Conservation (phyloP, 1,140 invertebrate genomes). For the Drosophila melanica region DNA sequence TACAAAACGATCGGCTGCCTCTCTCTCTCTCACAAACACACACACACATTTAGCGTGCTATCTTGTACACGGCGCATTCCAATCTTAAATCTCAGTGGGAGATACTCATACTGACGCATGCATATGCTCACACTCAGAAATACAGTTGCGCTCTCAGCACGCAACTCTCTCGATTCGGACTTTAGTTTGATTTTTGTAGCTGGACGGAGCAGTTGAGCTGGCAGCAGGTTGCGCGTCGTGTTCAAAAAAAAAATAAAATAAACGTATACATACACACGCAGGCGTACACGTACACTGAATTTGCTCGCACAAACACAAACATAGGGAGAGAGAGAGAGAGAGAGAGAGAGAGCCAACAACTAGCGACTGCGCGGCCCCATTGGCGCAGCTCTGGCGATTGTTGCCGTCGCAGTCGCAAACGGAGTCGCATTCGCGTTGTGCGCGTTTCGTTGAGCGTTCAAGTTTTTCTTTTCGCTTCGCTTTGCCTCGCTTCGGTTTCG, state of each 20-base stretch:
- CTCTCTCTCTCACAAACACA: slow-evolving; percentile 19
- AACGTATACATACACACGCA: slow-evolving; percentile 18
- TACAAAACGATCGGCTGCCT: slow-evolving; percentile 49
- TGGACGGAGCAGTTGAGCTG: slow-evolving; percentile 66
- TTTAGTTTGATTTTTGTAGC: slow-evolving; percentile 72
- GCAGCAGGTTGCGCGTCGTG: slow-evolving; percentile 53
- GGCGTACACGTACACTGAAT: slow-evolving; percentile 10
- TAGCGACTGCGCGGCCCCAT: slow-evolving; percentile 49
- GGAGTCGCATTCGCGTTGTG: slow-evolving; percentile 45
- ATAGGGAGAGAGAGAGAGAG: slow-evolving; percentile 7
- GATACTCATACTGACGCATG: slow-evolving; percentile 50
- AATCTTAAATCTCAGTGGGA: slow-evolving; percentile 79
- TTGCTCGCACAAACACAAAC: slow-evolving; percentile 40
- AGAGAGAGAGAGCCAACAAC: slow-evolving; percentile 21
- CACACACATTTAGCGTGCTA: slow-evolving; percentile 30
- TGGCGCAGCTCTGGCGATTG: slow-evolving; percentile 55
- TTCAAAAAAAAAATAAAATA: slow-evolving; percentile 13
- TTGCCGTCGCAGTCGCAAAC: slow-evolving; percentile 43
- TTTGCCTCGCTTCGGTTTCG: slow-evolving; percentile 35
- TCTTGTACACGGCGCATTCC: slow-evolving; percentile 69
- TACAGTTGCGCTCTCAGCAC: slow-evolving; percentile 36
- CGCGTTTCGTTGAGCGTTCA: slow-evolving; percentile 49
- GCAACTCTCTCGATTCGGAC: slow-evolving; percentile 53
- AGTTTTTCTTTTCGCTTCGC: background rate
- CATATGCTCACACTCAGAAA: slow-evolving; percentile 8